Evolutionary conservation across 1,140 invertebrate species (phyloP).

Genomic region (Phenacoccus solenopsis): DNA sequence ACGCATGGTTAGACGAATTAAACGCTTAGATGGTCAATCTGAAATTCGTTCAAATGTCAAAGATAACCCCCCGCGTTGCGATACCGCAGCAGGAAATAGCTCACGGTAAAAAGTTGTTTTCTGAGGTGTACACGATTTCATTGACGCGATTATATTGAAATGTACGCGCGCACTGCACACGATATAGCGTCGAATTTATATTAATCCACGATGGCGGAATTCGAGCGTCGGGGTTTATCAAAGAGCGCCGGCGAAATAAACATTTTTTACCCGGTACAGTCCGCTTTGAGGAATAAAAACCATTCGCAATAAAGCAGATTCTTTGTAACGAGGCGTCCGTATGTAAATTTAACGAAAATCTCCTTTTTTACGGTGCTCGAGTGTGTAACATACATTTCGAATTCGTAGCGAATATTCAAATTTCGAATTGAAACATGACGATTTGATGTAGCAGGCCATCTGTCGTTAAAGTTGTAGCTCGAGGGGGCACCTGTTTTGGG

Average conservation of each 20-base stretch:
- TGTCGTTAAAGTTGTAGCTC: slow-evolving; percentile 6
- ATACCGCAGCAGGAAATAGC: too few species aligned
- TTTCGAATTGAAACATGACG: slow-evolving; percentile 16
- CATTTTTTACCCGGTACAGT: too few species aligned
- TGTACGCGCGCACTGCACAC: too few species aligned
- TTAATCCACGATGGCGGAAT: too few species aligned
- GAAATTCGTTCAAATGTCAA: not conserved
- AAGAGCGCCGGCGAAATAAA: not conserved
- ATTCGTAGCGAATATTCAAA: slow-evolving; percentile 10
- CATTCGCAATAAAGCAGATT: not conserved
- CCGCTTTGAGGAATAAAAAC: not conserved
- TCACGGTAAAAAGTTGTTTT: too few species aligned
- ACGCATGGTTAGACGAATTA: not conserved
- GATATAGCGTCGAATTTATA: too few species aligned
- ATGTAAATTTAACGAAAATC: slow-evolving; percentile 13
- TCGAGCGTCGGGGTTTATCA: not conserved
- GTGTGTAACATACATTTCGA: slow-evolving; percentile 1
- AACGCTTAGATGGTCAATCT: not conserved
- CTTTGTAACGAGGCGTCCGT: not conserved
- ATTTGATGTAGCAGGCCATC: slow-evolving; percentile 11
- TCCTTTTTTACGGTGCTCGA: not conserved
- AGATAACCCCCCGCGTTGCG: not conserved
- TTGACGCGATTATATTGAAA: too few species aligned
- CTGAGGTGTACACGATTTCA: not conserved
- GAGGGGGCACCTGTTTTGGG: slow-evolving; percentile 15